phyloP scores from a whole-genome alignment of 1,140 invertebrate species.

The Cotesia glomerata region DNA sequence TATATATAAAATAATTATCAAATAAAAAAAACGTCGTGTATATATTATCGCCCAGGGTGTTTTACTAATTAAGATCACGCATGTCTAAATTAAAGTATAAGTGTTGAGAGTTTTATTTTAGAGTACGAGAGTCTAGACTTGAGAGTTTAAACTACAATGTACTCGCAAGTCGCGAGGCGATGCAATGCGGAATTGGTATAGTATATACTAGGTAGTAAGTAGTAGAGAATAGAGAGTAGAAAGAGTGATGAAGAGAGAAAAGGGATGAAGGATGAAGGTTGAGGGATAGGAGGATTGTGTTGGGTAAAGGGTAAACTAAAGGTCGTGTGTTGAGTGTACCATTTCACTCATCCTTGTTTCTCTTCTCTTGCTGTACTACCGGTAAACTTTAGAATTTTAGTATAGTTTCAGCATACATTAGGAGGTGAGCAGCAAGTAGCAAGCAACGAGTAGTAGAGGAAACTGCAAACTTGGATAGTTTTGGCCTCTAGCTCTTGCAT shows the following conservation, averaged over 20 bases:
- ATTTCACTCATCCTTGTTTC: conserved; percentile 40
- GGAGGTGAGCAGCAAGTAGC: conserved; percentile 34
- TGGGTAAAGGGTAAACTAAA: background rate
- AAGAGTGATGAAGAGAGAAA: no score
- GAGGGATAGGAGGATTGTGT: no score
- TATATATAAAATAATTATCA: no score
- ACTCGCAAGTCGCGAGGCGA: no score
- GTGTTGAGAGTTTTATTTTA: background rate
- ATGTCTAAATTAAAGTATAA: conserved; percentile 46
- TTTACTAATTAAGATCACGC: conserved; percentile 64
- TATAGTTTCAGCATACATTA: conserved; percentile 62
- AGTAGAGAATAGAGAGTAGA: no score
- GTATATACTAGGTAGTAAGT: no score
- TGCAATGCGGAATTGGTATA: no score
- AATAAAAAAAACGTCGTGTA: no score
- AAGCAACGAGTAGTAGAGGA: no score
- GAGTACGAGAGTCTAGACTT: conserved; percentile 11
- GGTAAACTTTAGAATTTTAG: conserved; percentile 55
- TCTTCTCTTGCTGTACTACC: conserved; percentile 9
- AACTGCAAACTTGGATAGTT: conserved; percentile 53
- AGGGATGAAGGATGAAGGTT: no score
- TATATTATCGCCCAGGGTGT: conserved; percentile 45
- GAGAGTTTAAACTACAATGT: conserved; percentile 17
- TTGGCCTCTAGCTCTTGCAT: conserved; percentile 45
- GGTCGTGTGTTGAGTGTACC: background rate